Percentiles rank a stretch among this genome's conserved stretches.
phyloP scores from a whole-genome alignment of 1,140 invertebrate species.

The Planococcus citri region DNA sequence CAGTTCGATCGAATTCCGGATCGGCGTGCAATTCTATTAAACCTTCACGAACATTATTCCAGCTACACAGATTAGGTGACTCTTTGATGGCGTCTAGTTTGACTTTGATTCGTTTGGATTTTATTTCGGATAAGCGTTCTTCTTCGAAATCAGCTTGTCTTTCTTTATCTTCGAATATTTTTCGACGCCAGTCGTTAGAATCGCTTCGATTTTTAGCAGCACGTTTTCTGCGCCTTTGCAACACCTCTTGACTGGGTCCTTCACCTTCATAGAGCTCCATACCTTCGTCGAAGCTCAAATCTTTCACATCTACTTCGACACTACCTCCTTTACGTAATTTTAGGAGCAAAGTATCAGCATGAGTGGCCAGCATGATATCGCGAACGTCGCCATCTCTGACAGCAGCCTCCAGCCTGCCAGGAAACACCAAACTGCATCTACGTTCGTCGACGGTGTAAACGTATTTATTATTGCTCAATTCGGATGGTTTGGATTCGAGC shows the following conservation, averaged over 20 bases:
- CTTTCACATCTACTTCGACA: slow-evolving; percentile 22
- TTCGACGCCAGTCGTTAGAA: slow-evolving; percentile 41
- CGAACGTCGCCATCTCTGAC: slow-evolving; percentile 61
- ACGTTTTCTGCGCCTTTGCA: slow-evolving; percentile 37
- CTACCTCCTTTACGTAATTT: slow-evolving; percentile 39
- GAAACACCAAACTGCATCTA: slow-evolving; percentile 59
- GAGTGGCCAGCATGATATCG: slow-evolving; percentile 59
- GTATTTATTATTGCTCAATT: slow-evolving; percentile 42
- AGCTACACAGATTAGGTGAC: slow-evolving; percentile 24
- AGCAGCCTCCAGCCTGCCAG: slow-evolving; percentile 57
- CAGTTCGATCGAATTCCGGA: not conserved
- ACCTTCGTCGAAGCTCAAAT: slow-evolving; percentile 36
- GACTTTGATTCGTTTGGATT: slow-evolving; percentile 30
- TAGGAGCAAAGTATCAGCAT: slow-evolving; percentile 56
- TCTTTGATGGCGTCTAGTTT: slow-evolving; percentile 31
- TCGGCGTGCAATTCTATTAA: not conserved
- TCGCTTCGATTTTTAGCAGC: slow-evolving; percentile 38
- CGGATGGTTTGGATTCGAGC: slow-evolving; percentile 42
- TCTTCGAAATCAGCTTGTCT: slow-evolving; percentile 45
- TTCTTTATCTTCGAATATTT: slow-evolving; percentile 66
- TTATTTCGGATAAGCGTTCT: slow-evolving; percentile 32
- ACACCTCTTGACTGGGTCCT: slow-evolving; percentile 45
- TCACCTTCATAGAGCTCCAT: slow-evolving; percentile 46
- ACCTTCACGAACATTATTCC: slow-evolving; percentile 30
- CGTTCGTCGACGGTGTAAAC: slow-evolving; percentile 63